These are phyloP conservation scores for Andricus grossulariae DNA, from an alignment of 1,140 invertebrate genomes.

Conservation along the genomic window DNA sequence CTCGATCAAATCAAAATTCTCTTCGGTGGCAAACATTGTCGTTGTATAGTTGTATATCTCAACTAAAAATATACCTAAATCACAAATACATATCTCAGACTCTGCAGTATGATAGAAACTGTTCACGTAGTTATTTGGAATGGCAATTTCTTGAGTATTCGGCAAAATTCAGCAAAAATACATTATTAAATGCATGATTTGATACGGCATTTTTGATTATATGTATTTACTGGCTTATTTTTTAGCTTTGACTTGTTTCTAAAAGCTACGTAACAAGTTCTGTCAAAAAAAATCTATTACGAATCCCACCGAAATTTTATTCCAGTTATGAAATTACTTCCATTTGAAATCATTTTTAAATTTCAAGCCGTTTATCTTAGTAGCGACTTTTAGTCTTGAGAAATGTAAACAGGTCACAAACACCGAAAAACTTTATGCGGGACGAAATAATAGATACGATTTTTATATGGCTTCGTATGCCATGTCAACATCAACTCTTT, in stretches of 20 bases:
- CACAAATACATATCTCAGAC: neutral
- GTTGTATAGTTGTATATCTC: too few relatives aligned
- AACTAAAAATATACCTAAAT: neutral
- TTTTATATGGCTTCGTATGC: conserved; percentile 78
- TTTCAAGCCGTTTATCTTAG: neutral
- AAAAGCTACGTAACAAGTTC: too few relatives aligned
- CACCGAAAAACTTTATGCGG: neutral
- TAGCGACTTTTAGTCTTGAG: conserved; percentile 10
- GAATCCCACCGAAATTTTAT: neutral
- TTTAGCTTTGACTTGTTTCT: too few relatives aligned
- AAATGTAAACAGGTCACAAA: neutral
- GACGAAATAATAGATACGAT: neutral
- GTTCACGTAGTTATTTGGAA: neutral
- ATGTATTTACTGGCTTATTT: too few relatives aligned
- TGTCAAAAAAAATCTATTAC: too few relatives aligned
- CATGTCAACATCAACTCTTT: conserved; percentile 70
- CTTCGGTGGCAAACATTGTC: too few relatives aligned
- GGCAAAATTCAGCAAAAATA: too few relatives aligned
- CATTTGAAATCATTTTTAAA: neutral
- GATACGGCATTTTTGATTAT: too few relatives aligned
- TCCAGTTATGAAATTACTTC: neutral
- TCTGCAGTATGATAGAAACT: neutral
- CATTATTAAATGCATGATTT: too few relatives aligned
- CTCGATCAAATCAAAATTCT: neutral
- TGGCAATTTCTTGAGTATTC: neutral